Evolutionary conservation across 2,888 invertebrate genomes (phyloP), one percentile per base, ranked within the genome.

Genomic region (Harpagoxenus sublaevis): DNA sequence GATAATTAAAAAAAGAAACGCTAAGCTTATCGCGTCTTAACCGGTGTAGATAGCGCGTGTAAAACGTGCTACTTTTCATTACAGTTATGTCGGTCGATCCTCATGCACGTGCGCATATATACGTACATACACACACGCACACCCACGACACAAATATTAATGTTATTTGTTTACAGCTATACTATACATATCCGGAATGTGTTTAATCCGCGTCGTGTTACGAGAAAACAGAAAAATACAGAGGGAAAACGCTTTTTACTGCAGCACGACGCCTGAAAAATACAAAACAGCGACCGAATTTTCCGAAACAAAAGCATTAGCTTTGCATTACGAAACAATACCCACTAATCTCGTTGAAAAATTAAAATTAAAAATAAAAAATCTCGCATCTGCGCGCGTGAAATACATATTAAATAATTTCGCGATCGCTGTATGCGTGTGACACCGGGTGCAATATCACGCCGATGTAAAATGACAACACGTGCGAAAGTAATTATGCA

Each of bases 401-500:
- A 42, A 53, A 45, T 60, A 23, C 18, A 39, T 15, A 18, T 78
- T 31, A 55, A 65, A 28, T 28, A 77, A 42, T 42, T 55, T 78
- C 31, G 28, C 31, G 10, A 55, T 63, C 2, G 42, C n/a, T 63
- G 2, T 23, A 28, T 15, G 35, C 8, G 9, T 1, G 57, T 35
- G 23, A 39, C 28, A 39, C 39, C 15, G 42, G 23, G 31, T 9
- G 23, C 12, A 31, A 35, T 15, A 15, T 35, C 5, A 12, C 15
- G 53, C 12, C 66, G n/a, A 68, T 35, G 39, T 42, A n/a, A 66
- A 18, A 12, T 18, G 31, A 39, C 39, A 10, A 10, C 23, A 39
- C n/a, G 48, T 63, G 70, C 15, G 55, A 53, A 39, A 77, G 53
- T 60, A 48, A 71, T 79, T 79, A 79, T 48, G 57, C 73, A 79